Conservation (phyloP, 2,888 invertebrate genomes). For the Oithona nana region DNA sequence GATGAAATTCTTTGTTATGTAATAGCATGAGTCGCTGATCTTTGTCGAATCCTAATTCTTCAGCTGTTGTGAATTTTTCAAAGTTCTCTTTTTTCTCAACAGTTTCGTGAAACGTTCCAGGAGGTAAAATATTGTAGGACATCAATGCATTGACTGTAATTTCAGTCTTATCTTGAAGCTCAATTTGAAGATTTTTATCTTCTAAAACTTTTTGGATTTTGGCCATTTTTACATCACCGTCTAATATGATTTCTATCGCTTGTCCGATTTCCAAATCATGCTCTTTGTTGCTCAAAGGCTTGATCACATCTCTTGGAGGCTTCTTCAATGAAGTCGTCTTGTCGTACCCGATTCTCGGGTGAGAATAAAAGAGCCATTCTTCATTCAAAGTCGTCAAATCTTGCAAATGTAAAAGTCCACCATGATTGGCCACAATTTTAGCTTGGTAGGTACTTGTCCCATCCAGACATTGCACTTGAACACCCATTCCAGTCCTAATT, state of each 20-base stretch:
- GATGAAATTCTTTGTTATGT: neutral
- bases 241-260: neutral
- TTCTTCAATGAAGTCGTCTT: neutral
- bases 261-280: neutral
- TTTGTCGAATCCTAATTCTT: neutral
- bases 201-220: neutral
- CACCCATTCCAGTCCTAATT: slow-evolving; percentile 5
- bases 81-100: neutral
- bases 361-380: neutral
- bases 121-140: neutral
- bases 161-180: neutral
- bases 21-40: neutral
- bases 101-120: neutral
- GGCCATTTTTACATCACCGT: neutral
- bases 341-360: neutral
- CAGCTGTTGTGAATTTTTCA: neutral
- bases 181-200: neutral
- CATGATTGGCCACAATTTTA: neutral
- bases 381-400: neutral
- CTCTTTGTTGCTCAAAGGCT: neutral
- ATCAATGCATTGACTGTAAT: neutral
- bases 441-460: neutral
- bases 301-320: neutral
- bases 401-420: slow-evolving; percentile 8
- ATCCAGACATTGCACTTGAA: neutral